A percentile compares a stretch with the other conserved stretches of the same genome.
These are phyloP conservation scores for Platysternon megacephalum DNA, from an alignment of 2,113 vertebrate genomes.

Conservation along the genomic window DNA sequence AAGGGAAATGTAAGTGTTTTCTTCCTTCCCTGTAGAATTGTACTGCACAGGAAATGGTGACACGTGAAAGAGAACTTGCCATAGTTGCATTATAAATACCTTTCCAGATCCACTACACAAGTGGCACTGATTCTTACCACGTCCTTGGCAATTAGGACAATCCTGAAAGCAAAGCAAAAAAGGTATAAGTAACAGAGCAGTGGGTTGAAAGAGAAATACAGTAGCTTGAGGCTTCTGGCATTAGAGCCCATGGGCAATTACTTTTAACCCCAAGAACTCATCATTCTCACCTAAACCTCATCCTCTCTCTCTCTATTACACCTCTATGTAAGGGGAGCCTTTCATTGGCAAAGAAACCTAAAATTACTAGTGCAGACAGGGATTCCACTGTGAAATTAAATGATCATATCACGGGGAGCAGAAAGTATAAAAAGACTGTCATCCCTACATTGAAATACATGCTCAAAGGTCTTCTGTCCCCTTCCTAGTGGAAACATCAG, in stretches of 20 bases:
- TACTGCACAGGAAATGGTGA: fast-evolving
- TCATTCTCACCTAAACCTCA: fast-evolving
- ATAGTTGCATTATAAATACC: background rate
- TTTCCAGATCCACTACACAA: background rate
- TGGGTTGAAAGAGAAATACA: fast-evolving
- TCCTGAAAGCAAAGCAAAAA: background rate
- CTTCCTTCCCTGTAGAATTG: background rate
- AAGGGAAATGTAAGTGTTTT: background rate
- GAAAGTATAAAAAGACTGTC: background rate
- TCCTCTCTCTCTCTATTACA: fast-evolving
- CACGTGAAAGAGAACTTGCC: fast-evolving
- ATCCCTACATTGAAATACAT: too few species aligned
- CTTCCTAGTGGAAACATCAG: background rate
- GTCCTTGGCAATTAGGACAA: background rate
- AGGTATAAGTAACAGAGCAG: fast-evolving
- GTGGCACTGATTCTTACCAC: fast-evolving
- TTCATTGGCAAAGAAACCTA: fast-evolving
- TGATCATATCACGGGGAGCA: background rate
- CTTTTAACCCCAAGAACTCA: background rate
- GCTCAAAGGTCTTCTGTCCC: background rate
- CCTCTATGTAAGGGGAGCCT: background rate
- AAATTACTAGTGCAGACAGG: background rate
- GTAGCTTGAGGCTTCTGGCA: fast-evolving
- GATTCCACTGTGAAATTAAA: background rate
- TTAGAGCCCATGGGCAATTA: fast-evolving